A percentile compares a stretch with the other conserved stretches of the same genome.
Conservation (phyloP, 2,113 vertebrate species). For the Sapayoa aenigma region DNA sequence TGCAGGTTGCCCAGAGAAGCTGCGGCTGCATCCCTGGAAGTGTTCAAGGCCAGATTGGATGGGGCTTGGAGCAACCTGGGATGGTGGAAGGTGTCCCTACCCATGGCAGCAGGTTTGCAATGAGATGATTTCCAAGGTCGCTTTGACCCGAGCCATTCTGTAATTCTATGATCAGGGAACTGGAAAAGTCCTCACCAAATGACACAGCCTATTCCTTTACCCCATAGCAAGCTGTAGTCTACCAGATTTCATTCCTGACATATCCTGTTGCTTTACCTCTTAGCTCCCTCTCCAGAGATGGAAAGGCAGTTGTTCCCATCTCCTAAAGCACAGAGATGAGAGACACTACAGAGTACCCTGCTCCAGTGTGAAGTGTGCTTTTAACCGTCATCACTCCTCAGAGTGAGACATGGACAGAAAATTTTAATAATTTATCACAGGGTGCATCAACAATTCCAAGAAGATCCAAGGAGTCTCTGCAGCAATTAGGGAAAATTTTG, state of each 20-base stretch:
- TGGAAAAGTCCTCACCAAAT: not conserved
- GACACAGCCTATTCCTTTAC: not conserved
- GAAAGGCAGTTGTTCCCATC: not conserved
- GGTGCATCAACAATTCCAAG: not conserved
- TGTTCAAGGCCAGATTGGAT: rapidly evolving
- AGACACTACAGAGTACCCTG: not conserved
- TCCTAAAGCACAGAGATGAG: not conserved
- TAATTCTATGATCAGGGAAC: not conserved
- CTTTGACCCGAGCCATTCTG: not conserved
- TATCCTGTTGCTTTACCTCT: not conserved
- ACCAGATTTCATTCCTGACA: not conserved
- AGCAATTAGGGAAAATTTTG: not conserved
- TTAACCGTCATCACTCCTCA: not conserved
- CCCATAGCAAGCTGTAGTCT: not conserved
- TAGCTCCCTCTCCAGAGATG: not conserved
- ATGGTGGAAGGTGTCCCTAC: not conserved
- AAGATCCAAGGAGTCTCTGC: not conserved
- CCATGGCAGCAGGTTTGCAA: rapidly evolving
- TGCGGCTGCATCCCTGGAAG: not conserved
- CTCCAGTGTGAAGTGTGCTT: not conserved
- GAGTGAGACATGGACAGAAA: rapidly evolving
- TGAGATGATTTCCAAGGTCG: not conserved
- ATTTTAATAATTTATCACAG: not conserved
- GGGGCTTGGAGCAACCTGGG: not conserved
- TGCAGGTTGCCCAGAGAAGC: rapidly evolving